A percentile compares a stretch with the other conserved stretches of the same genome.
Conservation (phyloP, 2,797 vertebrate genomes). For the Cyprinella venusta region DNA sequence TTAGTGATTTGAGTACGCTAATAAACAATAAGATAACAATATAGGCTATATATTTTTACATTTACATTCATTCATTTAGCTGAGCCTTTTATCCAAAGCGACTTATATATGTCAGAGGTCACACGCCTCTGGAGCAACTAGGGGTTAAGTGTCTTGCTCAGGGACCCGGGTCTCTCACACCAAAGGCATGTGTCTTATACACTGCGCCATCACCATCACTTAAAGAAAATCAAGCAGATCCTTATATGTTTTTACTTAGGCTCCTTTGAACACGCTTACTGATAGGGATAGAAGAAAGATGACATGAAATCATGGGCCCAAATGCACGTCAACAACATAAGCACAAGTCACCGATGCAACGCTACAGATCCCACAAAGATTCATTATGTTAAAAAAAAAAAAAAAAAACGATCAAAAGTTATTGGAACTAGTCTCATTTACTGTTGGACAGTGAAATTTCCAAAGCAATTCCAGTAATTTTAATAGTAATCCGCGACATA, state of each 20-base stretch:
- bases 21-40: background rate
- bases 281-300: background rate
- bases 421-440: background rate
- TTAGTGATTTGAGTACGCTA: background rate
- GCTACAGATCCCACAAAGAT: background rate
- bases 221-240: no score
- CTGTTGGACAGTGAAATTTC: background rate
- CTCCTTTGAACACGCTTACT: background rate
- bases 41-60: background rate
- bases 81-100: no score
- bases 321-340: background rate
- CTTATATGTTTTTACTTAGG: conserved; percentile 12
- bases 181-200: no score
- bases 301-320: background rate
- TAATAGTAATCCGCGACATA: background rate
- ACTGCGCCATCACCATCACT: no score
- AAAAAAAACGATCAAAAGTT: background rate
- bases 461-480: background rate
- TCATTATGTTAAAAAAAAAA: background rate
- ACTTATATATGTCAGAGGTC: no score
- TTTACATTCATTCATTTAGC: no score
- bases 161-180: no score
- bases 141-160: no score
- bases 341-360: background rate
- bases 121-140: no score